These are phyloP conservation scores for Ptilodon capucinus DNA, from an alignment of 2,888 invertebrate species.

Conservation along the genomic window DNA sequence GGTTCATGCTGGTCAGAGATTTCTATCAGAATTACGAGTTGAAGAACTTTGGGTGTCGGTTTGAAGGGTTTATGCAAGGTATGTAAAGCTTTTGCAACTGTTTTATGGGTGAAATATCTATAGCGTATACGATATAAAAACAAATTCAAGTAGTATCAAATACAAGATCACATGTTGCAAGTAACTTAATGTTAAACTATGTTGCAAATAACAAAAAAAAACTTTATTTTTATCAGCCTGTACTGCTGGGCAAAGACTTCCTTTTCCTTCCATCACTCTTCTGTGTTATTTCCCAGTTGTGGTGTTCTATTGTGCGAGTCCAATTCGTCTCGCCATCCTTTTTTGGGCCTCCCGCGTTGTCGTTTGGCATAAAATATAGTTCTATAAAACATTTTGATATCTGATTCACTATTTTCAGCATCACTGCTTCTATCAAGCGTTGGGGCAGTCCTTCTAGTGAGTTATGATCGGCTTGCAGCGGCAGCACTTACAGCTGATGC, in stretches of 20 bases:
- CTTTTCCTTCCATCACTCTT: no score
- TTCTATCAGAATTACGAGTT: conserved; percentile 91
- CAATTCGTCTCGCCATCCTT: no score
- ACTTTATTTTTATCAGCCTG: neutral
- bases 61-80: conserved; percentile 91
- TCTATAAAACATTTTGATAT: no score
- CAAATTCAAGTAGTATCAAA: no score
- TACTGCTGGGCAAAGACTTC: no score
- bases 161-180: no score
- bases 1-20: conserved; percentile 88
- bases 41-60: conserved; percentile 87
- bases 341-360: no score
- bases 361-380: no score
- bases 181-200: no score
- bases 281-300: no score
- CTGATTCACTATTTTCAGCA: conserved; percentile 72
- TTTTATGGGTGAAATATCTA: neutral
- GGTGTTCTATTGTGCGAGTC: no score
- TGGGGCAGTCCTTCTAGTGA: conserved; percentile 89
- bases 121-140: neutral
- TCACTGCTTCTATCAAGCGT: conserved; percentile 89
- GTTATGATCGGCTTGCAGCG: conserved; percentile 91
- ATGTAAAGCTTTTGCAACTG: neutral
- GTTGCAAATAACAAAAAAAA: no score
- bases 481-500: conserved; percentile 89